Evolutionary conservation across 2,797 vertebrate species (phyloP), one percentile per base, ranked within the genome.

Genomic region (Sebastes elongatus): DNA sequence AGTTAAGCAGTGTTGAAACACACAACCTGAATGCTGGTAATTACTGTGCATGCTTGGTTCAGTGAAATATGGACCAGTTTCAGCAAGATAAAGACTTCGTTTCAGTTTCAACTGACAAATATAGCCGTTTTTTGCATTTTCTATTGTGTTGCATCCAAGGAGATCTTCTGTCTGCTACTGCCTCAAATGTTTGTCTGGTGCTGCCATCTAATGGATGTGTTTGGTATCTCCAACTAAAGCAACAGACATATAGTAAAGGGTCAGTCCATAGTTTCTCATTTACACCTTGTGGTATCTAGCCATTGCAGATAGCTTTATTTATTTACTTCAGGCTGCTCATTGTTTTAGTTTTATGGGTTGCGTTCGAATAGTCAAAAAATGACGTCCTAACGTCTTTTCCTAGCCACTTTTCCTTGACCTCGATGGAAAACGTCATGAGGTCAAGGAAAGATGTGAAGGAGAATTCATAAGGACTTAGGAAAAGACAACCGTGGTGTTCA

Each of bases 131-230:
- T 53, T 18, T 9, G 30, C 7, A 4, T 56, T 71, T 79, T 66
- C 13, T 62, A 20, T 33, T 8, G 7, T 30, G 46, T 23, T 66
- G 3, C 27, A 66, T 33, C 7, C 1, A 27, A 14, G 4, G 1
- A 28, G 4, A 25, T 1, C 38, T 46, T 10, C 20, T 5, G 28
- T 2, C 25, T 20, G 14, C 32, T 2, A 0, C 33, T 32, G 22
- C 33, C 25, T 53, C 14, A 32, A 57, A 65, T 2, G 4, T 56
- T 46, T 78, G 33, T 76, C 32, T 66, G 16, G 8, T 84, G 67
- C 82, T 88, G 86, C 77, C 11, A 69, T 74, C 90, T 88, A 73
- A 77, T 92, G 91, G 83, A 53, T 10, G 25, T 2, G 7, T 2
- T 4, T 46, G 60, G 20, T 20, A 46, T 3, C 35, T 33, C 16